phyloP scores from a whole-genome alignment of 2,797 vertebrate genomes.

The Etheostoma nigrum region DNA sequence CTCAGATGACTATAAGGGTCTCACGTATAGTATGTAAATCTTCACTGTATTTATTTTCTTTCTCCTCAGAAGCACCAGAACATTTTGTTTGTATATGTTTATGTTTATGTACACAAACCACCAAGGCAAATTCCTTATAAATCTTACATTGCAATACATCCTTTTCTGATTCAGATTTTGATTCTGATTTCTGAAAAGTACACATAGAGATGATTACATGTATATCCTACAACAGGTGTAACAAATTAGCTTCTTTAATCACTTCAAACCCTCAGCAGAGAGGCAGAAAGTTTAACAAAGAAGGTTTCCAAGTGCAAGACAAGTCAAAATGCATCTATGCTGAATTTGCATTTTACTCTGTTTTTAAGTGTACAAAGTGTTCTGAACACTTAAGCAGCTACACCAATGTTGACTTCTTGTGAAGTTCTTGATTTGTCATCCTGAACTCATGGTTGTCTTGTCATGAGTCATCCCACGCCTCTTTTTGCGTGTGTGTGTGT shows the following conservation, averaged over 20 bases:
- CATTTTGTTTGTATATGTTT: neutral
- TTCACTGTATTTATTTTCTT: neutral
- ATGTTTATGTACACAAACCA: no score
- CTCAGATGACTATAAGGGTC: neutral
- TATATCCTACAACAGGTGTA: neutral
- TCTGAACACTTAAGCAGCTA: conserved; percentile 8
- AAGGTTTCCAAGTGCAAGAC: conserved; percentile 1
- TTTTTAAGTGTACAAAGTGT: conserved; percentile 12
- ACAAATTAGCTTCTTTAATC: neutral
- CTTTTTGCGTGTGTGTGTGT: neutral
- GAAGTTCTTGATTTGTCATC: conserved; percentile 50
- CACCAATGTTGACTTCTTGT: conserved; percentile 54
- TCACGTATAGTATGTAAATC: neutral
- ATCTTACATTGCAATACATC: no score
- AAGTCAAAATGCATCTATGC: neutral
- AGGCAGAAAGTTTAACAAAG: neutral
- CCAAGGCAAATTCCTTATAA: no score
- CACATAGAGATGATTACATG: neutral
- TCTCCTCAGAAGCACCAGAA: neutral
- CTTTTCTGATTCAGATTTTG: no score
- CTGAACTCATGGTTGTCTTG: conserved; percentile 23
- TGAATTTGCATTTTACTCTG: conserved; percentile 26
- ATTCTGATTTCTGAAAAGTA: no score
- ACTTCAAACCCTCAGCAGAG: neutral
- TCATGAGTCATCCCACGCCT: conserved; percentile 41